Evolutionary conservation across 2,113 vertebrate species (phyloP), one percentile per base, ranked within the genome.

Genomic region (Choloepus hoffmanni): DNA sequence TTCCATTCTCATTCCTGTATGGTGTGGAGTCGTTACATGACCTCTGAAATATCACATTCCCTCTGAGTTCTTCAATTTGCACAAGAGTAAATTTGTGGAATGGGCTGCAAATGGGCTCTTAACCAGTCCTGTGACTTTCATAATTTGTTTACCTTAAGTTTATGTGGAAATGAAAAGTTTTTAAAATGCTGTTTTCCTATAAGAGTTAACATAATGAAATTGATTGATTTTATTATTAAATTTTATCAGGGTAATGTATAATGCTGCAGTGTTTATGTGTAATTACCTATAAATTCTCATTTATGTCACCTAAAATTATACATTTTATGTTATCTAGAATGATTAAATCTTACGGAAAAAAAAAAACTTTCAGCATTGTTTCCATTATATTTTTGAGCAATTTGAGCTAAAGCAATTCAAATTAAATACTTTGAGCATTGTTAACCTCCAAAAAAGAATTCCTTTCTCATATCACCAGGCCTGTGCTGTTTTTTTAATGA

Each of bases 141-240:
- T 73, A 40, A 55, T 77, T 55, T 76, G 10, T 43, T 85, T 92
- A 23, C 40, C 73, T 84, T 65, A 62, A 45, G 13, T 55, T 92
- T 68, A 73, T 28, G 18, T 72, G 68, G 58, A 78, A 91, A 53
- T 2, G 1, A 89, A 5, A 63, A 8, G 26, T 7, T 48, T 90
- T 68, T 79, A 53, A 90, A 81, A 78, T 50, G 11, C 19, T 21
- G 0, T 67, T 81, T 83, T 7, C 60, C 4, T 92, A 24, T 67
- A 81, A 53, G 86, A 18, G 15, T 96, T 77, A 63, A 16, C 62
- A 70, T 11, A 74, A 50, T 89, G 5, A 89, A 58, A 87, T 92
- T 94, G 40, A 87, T 92, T 94, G 48, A 72, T 90, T 95, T 85
- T 84, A 60, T 79, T 24, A 55, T 90, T 62, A 53, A 33, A 76